phyloP scores from a whole-genome alignment of 2,888 invertebrate species.

The Tiphia femorata region DNA sequence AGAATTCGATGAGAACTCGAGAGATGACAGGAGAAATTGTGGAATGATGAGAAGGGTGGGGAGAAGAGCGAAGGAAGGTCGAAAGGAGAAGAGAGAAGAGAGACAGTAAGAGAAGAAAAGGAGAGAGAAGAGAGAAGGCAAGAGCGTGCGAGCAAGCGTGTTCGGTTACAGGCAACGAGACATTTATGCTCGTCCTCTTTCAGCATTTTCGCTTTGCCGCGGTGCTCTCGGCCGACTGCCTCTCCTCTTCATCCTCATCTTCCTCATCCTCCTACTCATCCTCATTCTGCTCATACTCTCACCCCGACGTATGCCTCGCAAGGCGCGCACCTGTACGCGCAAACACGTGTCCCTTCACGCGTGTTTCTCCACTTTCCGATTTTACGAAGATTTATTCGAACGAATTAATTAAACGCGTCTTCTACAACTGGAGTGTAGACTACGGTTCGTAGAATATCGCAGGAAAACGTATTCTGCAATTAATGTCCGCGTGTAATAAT shows the following conservation, averaged over 20 bases:
- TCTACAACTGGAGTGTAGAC: too few species aligned
- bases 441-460: too few species aligned
- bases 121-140: not conserved
- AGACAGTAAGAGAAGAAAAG: conserved; percentile 6
- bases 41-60: not conserved
- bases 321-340: not conserved
- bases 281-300: too few species aligned
- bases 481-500: too few species aligned
- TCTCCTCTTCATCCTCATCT: too few species aligned
- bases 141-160: conserved; percentile 29
- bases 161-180: conserved; percentile 44
- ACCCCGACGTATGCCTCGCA: conserved; percentile 9
- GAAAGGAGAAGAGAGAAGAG: conserved; percentile 21
- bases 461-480: too few species aligned
- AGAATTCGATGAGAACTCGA: too few species aligned
- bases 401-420: too few species aligned
- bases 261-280: too few species aligned
- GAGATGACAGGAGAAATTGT: too few species aligned
- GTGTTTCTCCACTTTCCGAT: not conserved
- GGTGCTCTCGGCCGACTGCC: too few species aligned
- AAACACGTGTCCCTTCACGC: not conserved
- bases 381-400: not conserved
- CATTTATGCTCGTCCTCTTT: conserved; percentile 44
- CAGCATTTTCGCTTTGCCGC: conserved; percentile 26
- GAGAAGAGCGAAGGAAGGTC: conserved; percentile 8